A percentile compares a stretch with the other conserved stretches of the same genome.
These are phyloP conservation scores for Chascanopsetta lugubris DNA, from an alignment of 2,113 vertebrate genomes.

Conservation along the genomic window DNA sequence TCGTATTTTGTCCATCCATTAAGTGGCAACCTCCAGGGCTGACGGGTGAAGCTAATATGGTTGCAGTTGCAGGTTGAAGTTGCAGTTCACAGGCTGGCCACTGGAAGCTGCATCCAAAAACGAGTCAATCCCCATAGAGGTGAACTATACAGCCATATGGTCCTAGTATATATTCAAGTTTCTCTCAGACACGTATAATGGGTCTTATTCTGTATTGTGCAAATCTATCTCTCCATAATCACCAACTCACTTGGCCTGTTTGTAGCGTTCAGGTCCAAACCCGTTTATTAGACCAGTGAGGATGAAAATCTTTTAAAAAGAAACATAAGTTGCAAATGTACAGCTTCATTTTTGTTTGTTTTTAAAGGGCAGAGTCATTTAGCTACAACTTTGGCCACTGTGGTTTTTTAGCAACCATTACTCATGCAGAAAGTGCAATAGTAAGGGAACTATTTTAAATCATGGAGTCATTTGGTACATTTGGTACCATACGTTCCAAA, in stretches of 20 bases:
- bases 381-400: not conserved
- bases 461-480: not conserved
- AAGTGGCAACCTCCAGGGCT: not conserved
- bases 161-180: no score
- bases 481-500: no score
- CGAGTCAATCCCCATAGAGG: no score
- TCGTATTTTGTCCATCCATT: slow-evolving; percentile 5
- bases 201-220: not conserved
- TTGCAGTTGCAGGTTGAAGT: no score
- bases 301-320: not conserved
- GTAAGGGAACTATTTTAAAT: slow-evolving; percentile 5
- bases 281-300: not conserved
- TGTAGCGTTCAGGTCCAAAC: not conserved
- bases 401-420: not conserved
- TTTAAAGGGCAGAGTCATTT: not conserved
- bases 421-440: not conserved
- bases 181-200: no score
- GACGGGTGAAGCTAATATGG: no score
- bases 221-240: not conserved
- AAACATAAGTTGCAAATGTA: not conserved
- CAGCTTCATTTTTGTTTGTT: not conserved
- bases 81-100: no score
- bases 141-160: no score
- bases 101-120: no score
- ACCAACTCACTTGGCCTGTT: not conserved